These are phyloP conservation scores for rabbit (Oryctolagus cuniculus) DNA, from an alignment of 2,113 vertebrate genomes.

Conservation along the genomic window mOryCun1.1 NC_091439.1:56622501-56623000, in stretches of 20 bases:
- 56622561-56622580: not conserved
- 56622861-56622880: not conserved
- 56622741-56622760: not conserved
- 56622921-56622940: not conserved
- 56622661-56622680: not conserved
- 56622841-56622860: not conserved
- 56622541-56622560: not conserved
- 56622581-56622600: not conserved
- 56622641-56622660: not conserved
- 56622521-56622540: not conserved
- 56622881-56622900: not conserved
- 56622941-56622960: not conserved
- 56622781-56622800: not conserved
- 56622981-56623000: not conserved
- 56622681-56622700: not conserved
- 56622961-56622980: not conserved
- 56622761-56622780: not conserved
- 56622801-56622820: not conserved
- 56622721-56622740: too few relatives aligned
- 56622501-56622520: not conserved
- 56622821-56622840: not conserved
- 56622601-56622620: not conserved
- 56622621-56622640: not conserved
- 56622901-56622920: not conserved
- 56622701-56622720: not conserved